A percentile compares a stretch with the other conserved stretches of the same genome.
phyloP scores from a whole-genome alignment of 92 coral and sea anemone genomes.

The Zoanthus gigantus region DNA sequence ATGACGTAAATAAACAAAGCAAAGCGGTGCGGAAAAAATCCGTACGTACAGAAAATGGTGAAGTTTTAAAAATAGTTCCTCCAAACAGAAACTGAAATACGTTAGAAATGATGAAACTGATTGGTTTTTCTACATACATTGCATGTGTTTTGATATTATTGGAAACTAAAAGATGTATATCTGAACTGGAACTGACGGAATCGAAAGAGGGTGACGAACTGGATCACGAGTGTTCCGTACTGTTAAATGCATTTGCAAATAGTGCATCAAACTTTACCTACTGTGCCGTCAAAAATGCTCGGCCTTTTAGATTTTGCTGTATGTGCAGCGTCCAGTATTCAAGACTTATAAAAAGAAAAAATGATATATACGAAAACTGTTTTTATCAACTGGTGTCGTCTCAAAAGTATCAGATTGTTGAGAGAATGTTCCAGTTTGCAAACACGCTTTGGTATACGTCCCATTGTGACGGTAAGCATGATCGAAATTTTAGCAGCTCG shows the following conservation, averaged over 20 bases:
- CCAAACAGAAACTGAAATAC: too few relatives aligned
- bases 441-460: constrained; percentile 34
- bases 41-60: too few relatives aligned
- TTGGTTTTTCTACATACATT: too few relatives aligned
- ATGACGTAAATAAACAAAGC: too few relatives aligned
- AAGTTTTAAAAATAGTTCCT: too few relatives aligned
- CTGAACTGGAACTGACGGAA: too few relatives aligned
- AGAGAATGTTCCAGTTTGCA: constrained; percentile 19
- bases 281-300: constrained; percentile 31
- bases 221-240: not conserved
- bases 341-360: not conserved
- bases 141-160: too few relatives aligned
- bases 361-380: constrained; percentile 16
- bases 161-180: too few relatives aligned
- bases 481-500: too few relatives aligned
- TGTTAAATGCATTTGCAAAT: constrained; percentile 15
- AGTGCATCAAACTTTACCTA: constrained; percentile 25
- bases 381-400: constrained; percentile 23
- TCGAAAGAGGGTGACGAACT: not conserved
- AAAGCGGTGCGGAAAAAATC: too few relatives aligned
- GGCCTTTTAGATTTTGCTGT: constrained; percentile 43
- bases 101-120: too few relatives aligned
- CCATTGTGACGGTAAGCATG: constrained; percentile 27
- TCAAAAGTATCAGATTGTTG: constrained; percentile 27
- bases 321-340: constrained; percentile 32